These are phyloP conservation scores for Hoplodrina ambigua DNA, from an alignment of 2,888 invertebrate genomes.

Conservation along the genomic window DNA sequence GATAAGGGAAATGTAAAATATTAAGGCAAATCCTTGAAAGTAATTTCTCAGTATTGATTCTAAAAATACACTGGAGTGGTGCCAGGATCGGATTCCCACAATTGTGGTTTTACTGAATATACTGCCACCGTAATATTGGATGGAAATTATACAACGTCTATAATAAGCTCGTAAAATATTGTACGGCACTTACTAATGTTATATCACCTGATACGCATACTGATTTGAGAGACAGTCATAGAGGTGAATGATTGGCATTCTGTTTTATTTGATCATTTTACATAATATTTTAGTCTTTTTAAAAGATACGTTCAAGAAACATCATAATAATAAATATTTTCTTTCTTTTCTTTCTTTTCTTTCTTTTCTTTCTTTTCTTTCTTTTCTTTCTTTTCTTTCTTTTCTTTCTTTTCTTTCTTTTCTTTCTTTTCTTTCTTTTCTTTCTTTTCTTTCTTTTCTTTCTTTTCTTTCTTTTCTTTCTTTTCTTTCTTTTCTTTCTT, in stretches of 20 bases:
- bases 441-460: too few species aligned
- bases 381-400: too few species aligned
- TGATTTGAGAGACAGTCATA: slow-evolving; percentile 3
- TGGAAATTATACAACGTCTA: slow-evolving; percentile 32
- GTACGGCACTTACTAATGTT: slow-evolving; percentile 9
- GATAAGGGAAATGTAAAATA: not conserved
- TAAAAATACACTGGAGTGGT: slow-evolving; percentile 52
- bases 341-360: too few species aligned
- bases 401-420: too few species aligned
- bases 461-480: too few species aligned
- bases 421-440: too few species aligned
- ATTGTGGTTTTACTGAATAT: slow-evolving; percentile 52
- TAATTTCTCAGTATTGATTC: slow-evolving; percentile 37
- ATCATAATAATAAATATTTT: too few species aligned
- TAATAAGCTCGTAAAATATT: slow-evolving; percentile 23
- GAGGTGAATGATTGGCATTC: not conserved
- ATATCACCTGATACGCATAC: not conserved
- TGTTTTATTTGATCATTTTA: not conserved
- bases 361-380: too few species aligned
- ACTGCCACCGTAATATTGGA: slow-evolving; percentile 26
- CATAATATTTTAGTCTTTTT: too few species aligned
- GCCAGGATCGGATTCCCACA: slow-evolving; percentile 57
- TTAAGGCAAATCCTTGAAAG: slow-evolving; percentile 21
- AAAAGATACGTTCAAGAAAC: too few species aligned
- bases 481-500: too few species aligned